phyloP scores from a whole-genome alignment of 2,113 vertebrate genomes.

The Nothobranchius furzeri region DNA sequence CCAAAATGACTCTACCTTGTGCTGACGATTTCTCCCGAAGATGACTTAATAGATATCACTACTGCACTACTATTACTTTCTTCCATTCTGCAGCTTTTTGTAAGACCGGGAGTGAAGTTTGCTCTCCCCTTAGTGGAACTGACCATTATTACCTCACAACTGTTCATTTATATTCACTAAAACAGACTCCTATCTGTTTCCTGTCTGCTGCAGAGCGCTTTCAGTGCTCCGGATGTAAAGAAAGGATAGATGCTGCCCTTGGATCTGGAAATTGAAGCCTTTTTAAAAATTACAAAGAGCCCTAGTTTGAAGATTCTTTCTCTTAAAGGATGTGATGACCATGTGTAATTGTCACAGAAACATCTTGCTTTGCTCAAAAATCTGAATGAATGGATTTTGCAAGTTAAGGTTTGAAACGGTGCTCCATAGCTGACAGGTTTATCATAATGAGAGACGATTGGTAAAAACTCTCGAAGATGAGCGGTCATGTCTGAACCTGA shows the following conservation, averaged over 20 bases:
- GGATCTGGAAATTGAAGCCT: not conserved
- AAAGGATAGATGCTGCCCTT: not conserved
- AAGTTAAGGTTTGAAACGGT: no score
- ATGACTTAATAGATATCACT: no score
- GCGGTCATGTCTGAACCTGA: slow-evolving; percentile 18
- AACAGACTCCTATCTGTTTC: not conserved
- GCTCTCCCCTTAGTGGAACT: not conserved
- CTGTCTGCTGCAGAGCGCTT: not conserved
- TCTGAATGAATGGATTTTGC: no score
- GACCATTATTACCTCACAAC: not conserved
- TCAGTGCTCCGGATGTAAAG: not conserved
- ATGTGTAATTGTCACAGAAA: no score
- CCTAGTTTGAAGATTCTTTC: not conserved
- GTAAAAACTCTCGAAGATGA: slow-evolving; percentile 33
- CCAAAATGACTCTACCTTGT: not conserved
- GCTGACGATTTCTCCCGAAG: not conserved
- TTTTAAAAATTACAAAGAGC: no score
- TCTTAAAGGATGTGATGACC: no score
- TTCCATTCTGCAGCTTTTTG: not conserved
- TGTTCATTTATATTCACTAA: not conserved
- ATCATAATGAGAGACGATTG: no score
- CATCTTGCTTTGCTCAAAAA: no score
- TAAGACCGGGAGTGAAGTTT: not conserved
- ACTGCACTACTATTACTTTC: not conserved
- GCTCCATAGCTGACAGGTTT: no score